These are phyloP conservation scores for Chionomys nivalis DNA, from an alignment of 2,113 vertebrate species.

Conservation along the genomic window DNA sequence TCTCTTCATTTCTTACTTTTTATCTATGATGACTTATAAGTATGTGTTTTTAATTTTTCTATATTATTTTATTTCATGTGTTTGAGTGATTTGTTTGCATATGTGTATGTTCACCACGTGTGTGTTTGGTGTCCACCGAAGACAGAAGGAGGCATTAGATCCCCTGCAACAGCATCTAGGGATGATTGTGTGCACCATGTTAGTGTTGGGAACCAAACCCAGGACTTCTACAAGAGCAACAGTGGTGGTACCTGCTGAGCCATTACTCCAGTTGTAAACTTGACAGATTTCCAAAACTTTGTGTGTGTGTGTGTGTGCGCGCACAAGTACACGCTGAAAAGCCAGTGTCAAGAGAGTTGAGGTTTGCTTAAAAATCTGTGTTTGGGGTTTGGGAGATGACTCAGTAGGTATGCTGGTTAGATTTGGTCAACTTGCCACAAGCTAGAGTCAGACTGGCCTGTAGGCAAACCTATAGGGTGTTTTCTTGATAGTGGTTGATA, in stretches of 20 bases:
- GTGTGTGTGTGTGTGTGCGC: background rate
- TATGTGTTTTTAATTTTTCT: background rate
- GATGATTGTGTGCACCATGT: background rate
- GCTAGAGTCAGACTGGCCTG: background rate
- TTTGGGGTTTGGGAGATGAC: background rate
- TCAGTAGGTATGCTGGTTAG: background rate
- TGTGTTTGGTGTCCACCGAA: background rate
- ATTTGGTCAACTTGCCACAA: background rate
- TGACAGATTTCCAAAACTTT: background rate
- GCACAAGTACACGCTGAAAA: background rate
- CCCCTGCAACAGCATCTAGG: background rate
- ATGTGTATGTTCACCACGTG: background rate
- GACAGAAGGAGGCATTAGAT: background rate
- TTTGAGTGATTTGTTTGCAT: background rate
- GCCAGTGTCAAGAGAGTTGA: background rate
- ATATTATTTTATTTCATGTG: background rate
- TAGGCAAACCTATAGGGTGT: background rate
- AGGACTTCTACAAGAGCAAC: background rate
- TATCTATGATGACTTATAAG: background rate
- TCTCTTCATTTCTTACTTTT: background rate
- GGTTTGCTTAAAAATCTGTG: background rate
- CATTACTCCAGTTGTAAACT: background rate
- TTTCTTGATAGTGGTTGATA: background rate
- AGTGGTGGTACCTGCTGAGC: background rate
- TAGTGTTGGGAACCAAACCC: background rate